Percentiles rank a stretch among this genome's conserved stretches.
Conservation (phyloP, 2,797 vertebrate species). For the Oceanodroma leucorhoa region DNA sequence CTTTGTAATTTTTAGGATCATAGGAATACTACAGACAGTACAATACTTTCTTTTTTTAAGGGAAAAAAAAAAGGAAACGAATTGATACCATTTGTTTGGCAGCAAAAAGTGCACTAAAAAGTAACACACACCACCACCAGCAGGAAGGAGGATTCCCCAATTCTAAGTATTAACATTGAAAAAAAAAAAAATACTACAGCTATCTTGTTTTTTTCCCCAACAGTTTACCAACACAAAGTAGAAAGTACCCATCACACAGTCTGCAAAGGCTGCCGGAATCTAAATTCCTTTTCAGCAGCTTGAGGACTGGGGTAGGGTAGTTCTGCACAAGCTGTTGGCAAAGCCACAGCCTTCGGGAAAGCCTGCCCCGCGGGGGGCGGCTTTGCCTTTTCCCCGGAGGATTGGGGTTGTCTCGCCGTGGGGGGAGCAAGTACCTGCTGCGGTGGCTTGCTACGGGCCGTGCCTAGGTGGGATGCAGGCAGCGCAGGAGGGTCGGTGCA, state of each 20-base stretch:
- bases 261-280: background rate
- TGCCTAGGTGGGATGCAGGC: fast-evolving
- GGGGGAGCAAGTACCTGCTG: fast-evolving
- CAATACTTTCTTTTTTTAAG: background rate
- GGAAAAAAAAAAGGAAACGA: background rate
- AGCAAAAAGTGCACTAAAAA: background rate
- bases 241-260: background rate
- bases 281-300: background rate
- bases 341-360: background rate
- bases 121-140: background rate
- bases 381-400: background rate
- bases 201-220: background rate
- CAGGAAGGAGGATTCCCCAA: background rate
- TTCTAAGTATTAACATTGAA: background rate
- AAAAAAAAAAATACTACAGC: background rate
- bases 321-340: background rate
- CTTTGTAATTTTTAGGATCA: background rate
- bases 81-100: background rate
- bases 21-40: slow-evolving; percentile 4
- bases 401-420: fast-evolving
- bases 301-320: background rate
- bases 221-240: background rate
- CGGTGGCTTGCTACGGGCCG: fast-evolving
- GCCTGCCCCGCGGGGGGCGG: fast-evolving
- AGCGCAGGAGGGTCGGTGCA: too few relatives aligned